phyloP scores from a whole-genome alignment of 2,888 invertebrate species.

The Drepana falcataria region DNA sequence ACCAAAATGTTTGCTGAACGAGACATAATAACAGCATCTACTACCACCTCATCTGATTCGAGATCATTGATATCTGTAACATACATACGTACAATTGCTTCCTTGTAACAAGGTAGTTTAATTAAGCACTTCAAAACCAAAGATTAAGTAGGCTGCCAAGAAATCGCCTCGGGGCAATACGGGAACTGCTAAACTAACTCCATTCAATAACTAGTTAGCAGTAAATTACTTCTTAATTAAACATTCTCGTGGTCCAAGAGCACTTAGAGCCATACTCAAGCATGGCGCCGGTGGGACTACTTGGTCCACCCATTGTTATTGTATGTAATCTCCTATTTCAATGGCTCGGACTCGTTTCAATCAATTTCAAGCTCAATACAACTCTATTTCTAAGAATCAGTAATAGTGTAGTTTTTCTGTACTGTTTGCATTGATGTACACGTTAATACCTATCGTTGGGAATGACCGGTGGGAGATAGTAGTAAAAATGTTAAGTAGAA shows the following conservation, averaged over 20 bases:
- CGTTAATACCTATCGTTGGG: no score
- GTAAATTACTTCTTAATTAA: conserved; percentile 57
- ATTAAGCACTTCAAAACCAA: conserved; percentile 36
- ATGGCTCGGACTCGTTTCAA: conserved; percentile 29
- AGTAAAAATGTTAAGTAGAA: no score
- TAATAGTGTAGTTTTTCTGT: background rate
- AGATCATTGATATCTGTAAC: conserved; percentile 1
- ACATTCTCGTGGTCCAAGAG: conserved; percentile 33
- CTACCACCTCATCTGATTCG: background rate
- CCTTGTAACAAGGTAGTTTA: conserved; percentile 12
- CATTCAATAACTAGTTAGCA: conserved; percentile 44
- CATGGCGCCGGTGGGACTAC: conserved; percentile 14
- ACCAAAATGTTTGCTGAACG: background rate
- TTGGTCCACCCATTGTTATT: conserved; percentile 26
- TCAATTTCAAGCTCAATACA: conserved; percentile 31
- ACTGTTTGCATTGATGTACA: background rate
- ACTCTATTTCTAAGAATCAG: conserved; percentile 2
- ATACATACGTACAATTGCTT: conserved; percentile 12
- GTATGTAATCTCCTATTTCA: conserved; percentile 44
- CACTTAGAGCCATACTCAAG: background rate
- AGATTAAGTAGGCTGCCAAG: conserved; percentile 30
- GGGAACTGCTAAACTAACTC: conserved; percentile 27
- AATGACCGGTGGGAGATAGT: no score
- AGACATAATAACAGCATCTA: background rate
- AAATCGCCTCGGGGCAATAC: conserved; percentile 27